Base-by-base conservation (phyloP, 2,113 vertebrate genomes). In the Neopipo cinnamomea region DNA sequence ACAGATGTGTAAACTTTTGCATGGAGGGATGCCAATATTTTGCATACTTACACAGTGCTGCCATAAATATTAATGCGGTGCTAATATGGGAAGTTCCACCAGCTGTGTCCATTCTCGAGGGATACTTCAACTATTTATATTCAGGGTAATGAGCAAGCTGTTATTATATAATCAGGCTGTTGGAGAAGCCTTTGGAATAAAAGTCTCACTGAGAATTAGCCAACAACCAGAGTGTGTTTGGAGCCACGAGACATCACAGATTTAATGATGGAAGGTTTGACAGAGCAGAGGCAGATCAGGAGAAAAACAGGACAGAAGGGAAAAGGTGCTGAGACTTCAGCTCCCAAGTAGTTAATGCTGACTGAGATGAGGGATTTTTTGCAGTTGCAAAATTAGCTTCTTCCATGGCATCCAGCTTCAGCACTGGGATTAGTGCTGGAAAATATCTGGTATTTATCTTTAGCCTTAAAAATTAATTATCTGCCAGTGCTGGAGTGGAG, bases 101-200 rank as follows among this genome's bases (percentile, higher is more conserved):
- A 97, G 97, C 97, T 97, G 97, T 92, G 93, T 88, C 97, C 96
- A 93, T 96, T 96, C 97, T 97, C 96, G 14, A 67, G 97, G 96
- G 95, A 97, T 96, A 85, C 88, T 95, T 91, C 94, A 94, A 97
- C 97, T 97, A 97, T 97, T 97, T 97, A 96, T 97, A 97, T 80
- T 96, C 67, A 2, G 92, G 91, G 95, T 96, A 97, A 97, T 96
- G 97, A 97, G 95, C 96, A 97, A 97, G 97, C 96, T 97, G 97
- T 97, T 97, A 95, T 97, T 96, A 97, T 97, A 96, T 94, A 91
- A 97, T 97, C 97, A 97, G 97, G 92, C 95, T 96, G 96, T 84
- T 93, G 95, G 95, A 96, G 96, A 95, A 95, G 91, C 94, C 91
- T 97, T 96, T 93, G 94, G 96, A 93, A 96, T 94, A 89, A 80